phyloP scores from a whole-genome alignment of 1,140 invertebrate species.

The Homarus americanus region DNA sequence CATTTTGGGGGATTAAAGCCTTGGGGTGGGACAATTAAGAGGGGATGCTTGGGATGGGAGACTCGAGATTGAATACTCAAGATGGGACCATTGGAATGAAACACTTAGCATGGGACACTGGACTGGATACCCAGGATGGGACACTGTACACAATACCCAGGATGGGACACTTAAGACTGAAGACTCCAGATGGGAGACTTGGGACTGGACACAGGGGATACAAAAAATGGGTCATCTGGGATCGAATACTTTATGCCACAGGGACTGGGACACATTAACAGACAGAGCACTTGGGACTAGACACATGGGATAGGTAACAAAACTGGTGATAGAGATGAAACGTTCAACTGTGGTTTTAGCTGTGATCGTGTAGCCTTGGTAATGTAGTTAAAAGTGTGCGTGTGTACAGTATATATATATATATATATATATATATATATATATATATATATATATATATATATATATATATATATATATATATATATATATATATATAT shows the following conservation, averaged over 20 bases:
- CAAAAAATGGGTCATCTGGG: too few relatives aligned
- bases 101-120: not conserved
- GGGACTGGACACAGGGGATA: too few relatives aligned
- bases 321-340: not conserved
- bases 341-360: conserved; percentile 20
- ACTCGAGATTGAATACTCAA: not conserved
- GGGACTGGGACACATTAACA: too few relatives aligned
- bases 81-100: not conserved
- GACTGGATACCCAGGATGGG: not conserved
- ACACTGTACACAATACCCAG: not conserved
- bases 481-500: too few relatives aligned
- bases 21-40: not conserved
- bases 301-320: not conserved
- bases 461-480: too few relatives aligned
- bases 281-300: not conserved
- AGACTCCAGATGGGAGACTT: not conserved
- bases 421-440: too few relatives aligned
- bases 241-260: too few relatives aligned
- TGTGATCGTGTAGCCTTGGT: conserved; percentile 44
- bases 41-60: not conserved
- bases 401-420: too few relatives aligned
- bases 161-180: not conserved
- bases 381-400: conserved; percentile 10
- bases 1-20: too few relatives aligned
- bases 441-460: too few relatives aligned